Percentiles rank a stretch among this genome's conserved stretches.
Conservation (phyloP, 2,888 invertebrate species). For the Sylvicola cinctus region DNA sequence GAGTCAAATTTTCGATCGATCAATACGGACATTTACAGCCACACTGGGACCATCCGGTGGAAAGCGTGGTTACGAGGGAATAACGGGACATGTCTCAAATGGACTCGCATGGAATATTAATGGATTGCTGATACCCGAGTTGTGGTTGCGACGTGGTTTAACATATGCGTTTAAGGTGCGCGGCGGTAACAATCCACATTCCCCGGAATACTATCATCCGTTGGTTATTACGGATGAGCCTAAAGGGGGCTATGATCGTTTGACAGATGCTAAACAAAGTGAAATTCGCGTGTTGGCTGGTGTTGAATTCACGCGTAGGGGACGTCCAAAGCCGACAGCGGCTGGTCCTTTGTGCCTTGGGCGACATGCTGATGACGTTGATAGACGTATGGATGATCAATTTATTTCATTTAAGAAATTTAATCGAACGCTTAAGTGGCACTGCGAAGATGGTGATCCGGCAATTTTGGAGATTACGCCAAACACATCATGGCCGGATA, state of each 20-base stretch:
- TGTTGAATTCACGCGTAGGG: slow-evolving; percentile 61
- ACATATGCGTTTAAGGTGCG: slow-evolving; percentile 61
- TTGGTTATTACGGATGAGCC: slow-evolving; percentile 72
- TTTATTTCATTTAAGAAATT: slow-evolving; percentile 63
- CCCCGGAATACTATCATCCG: slow-evolving; percentile 70
- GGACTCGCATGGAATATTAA: slow-evolving; percentile 84
- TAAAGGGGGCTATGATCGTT: slow-evolving; percentile 58
- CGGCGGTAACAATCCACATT: slow-evolving; percentile 80
- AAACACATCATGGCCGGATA: slow-evolving; percentile 77
- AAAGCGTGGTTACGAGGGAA: slow-evolving; percentile 51
- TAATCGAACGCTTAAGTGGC: slow-evolving; percentile 50
- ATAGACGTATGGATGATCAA: slow-evolving; percentile 58
- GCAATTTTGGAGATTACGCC: slow-evolving; percentile 62
- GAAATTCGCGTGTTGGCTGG: slow-evolving; percentile 58
- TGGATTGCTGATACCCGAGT: slow-evolving; percentile 67
- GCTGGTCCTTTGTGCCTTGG: slow-evolving; percentile 66
- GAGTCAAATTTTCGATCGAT: slow-evolving; percentile 41
- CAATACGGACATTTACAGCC: slow-evolving; percentile 58
- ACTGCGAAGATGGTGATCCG: slow-evolving; percentile 51
- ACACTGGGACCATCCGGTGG: slow-evolving; percentile 72
- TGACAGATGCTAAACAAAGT: slow-evolving; percentile 47
- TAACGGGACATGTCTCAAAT: slow-evolving; percentile 48
- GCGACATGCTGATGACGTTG: slow-evolving; percentile 38
- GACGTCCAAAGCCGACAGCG: slow-evolving; percentile 58
- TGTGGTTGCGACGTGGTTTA: slow-evolving; percentile 68